Evolutionary conservation across 2,797 vertebrate genomes (phyloP).

Genomic region (Melanotaenia trifasciata): DNA sequence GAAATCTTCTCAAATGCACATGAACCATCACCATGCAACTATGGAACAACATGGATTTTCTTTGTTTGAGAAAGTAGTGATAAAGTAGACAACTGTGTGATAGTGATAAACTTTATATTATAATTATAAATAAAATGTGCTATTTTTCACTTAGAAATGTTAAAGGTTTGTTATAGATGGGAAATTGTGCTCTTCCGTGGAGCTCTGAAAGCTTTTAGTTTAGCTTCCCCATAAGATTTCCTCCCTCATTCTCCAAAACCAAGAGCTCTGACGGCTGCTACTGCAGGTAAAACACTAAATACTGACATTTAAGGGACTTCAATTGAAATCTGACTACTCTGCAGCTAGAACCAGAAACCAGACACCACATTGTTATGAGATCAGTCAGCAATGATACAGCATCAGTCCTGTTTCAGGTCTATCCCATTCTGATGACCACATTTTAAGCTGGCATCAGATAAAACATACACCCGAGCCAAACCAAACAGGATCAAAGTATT

Average conservation of each 20-base stretch:
- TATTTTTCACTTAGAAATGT: not conserved
- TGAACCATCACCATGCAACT: too few species aligned
- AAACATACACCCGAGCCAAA: not conserved
- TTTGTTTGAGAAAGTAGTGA: too few species aligned
- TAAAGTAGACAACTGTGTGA: too few species aligned
- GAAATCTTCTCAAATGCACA: not conserved
- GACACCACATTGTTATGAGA: not conserved
- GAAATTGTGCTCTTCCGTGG: not conserved
- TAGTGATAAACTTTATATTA: too few species aligned
- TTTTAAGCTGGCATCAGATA: not conserved
- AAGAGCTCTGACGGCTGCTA: not conserved
- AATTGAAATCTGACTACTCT: not conserved
- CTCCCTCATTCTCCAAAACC: not conserved
- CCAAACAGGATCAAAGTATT: not conserved
- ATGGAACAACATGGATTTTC: too few species aligned
- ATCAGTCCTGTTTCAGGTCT: not conserved
- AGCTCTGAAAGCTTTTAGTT: not conserved
- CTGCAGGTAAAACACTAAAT: not conserved
- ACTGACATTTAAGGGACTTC: not conserved
- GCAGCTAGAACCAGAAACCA: not conserved
- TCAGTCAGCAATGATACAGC: not conserved
- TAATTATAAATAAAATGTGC: too few species aligned
- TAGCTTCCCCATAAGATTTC: not conserved
- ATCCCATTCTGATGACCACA: not conserved
- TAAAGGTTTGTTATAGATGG: not conserved